Base-by-base conservation (phyloP, 1,140 invertebrate species). In the Leguminivora glycinivorella region DNA sequence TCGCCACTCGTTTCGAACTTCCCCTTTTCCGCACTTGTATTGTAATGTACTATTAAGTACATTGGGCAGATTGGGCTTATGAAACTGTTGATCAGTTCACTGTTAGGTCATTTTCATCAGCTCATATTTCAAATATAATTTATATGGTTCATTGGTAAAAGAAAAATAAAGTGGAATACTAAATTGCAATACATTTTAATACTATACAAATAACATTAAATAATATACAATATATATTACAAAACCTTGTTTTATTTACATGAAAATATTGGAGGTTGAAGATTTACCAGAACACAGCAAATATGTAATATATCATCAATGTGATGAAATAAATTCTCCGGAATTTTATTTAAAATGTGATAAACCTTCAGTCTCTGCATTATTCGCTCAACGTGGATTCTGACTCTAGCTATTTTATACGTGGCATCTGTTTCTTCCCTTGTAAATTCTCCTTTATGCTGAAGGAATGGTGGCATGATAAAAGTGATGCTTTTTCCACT, bases 361-460 rank as follows among this genome's bases (percentile, higher is more conserved):
- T 80, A 81, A 56, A 72, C 70, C 73, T 76, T 77, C 26, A 79
- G 69, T 72, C 81, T 68, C 56, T 82, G 73, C 68, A 89, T 86
- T 0, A 77, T 79, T 70, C 80, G 63, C 74, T 89, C 85, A 10
- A 89, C 83, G 74, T 85, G 85, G 60, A 88, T 87, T 38, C 84
- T 68, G 31, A 85, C 78, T 74, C 73, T 77, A 29, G 85, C 83
- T 34, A 88, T 75, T 47, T 78, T 72, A 40, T 82, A 81, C 14
- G 84, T 84, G 60, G 74, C 60, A 67, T 78, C 70, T 31, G 83
- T 80, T 74, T 84, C 76, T 71, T 75, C 69, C 58, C 71, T 77
- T 25, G 82, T 52, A 60, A 85, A 83, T 70, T 77, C 73, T 38
- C 26, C 14, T 78, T 77, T 69, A 58, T 74, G 63, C 3, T 73